A percentile compares a stretch with the other conserved stretches of the same genome.
These are phyloP conservation scores for Babylonia areolata DNA, from an alignment of 1,140 invertebrate genomes.

Conservation along the genomic window DNA sequence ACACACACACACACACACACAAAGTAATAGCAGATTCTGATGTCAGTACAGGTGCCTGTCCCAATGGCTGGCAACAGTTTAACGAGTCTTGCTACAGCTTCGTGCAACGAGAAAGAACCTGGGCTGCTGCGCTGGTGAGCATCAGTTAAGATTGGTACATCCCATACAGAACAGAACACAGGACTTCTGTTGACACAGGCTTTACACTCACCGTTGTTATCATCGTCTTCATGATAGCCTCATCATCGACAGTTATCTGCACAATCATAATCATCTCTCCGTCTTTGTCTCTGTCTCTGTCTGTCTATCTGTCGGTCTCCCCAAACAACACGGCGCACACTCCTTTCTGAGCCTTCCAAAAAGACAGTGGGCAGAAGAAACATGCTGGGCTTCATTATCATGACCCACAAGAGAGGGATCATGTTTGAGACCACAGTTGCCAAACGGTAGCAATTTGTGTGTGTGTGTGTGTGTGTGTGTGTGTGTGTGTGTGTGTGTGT, in stretches of 20 bases:
- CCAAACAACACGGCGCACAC: no score
- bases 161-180: neutral
- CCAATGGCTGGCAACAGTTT: no score
- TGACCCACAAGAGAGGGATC: neutral
- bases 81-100: neutral
- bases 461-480: neutral
- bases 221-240: no score
- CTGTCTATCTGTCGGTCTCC: no score
- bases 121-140: neutral
- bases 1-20: conserved; percentile 15
- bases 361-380: neutral
- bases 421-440: neutral
- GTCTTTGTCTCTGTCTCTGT: no score
- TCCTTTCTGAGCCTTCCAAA: no score
- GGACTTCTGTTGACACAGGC: no score
- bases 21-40: no score
- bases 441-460: neutral
- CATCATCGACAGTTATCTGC: no score
- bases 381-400: neutral
- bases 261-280: no score
- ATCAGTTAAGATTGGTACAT: neutral
- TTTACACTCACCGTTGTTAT: no score
- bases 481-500: neutral
- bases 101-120: neutral
- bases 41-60: no score